These are phyloP conservation scores for Cryptosula pallasiana DNA, from an alignment of 2,888 invertebrate species.

Conservation along the genomic window DNA sequence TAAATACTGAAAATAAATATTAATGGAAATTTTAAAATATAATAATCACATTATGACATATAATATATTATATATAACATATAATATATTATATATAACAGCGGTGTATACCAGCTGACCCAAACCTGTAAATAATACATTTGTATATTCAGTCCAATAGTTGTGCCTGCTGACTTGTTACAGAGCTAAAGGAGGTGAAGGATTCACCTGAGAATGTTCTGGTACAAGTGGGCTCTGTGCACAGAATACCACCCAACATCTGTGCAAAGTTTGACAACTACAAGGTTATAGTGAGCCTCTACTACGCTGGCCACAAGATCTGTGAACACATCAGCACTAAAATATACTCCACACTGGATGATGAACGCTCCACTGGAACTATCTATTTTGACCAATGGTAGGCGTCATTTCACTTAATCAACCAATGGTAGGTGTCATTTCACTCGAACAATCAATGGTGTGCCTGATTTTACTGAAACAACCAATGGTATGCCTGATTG, in stretches of 20 bases:
- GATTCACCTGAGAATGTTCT: constrained; percentile 60
- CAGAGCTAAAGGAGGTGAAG: constrained; percentile 45
- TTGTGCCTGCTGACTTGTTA: constrained; percentile 19
- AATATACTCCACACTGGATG: not conserved
- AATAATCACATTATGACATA: no score
- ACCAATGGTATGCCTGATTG: no score
- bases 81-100: no score
- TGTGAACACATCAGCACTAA: not conserved
- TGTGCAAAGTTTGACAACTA: not conserved
- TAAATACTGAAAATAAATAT: no score
- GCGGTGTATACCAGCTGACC: not conserved
- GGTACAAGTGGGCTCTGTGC: constrained; percentile 68
- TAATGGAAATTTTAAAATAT: no score
- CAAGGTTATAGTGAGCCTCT: constrained; percentile 23
- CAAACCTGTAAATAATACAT: no score
- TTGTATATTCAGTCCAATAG: no score
- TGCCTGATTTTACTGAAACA: no score
- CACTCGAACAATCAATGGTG: no score
- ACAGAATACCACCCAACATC: constrained; percentile 34
- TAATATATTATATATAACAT: no score
- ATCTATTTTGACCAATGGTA: constrained; percentile 21
- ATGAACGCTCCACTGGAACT: not conserved
- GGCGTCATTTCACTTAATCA: no score
- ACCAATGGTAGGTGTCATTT: no score
- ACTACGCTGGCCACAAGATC: not conserved